These are phyloP conservation scores for Microcebus ravelobensis DNA, from an alignment of 2,113 vertebrate genomes.

Conservation along the genomic window DNA sequence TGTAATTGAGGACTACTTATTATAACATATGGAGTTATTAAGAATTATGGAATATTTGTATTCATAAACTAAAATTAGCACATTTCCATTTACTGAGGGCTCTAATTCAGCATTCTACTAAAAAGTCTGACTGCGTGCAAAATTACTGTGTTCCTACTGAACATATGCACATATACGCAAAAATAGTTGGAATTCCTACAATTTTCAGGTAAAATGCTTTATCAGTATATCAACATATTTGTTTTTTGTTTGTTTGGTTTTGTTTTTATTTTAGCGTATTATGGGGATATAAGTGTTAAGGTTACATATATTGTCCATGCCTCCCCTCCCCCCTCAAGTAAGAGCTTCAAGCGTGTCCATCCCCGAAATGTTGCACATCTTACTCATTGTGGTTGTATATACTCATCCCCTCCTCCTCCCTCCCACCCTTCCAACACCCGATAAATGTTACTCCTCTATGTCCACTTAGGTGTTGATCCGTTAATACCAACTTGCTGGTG, in stretches of 20 bases:
- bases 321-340: too few relatives aligned
- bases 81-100: neutral
- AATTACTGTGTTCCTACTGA: neutral
- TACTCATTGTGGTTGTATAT: too few relatives aligned
- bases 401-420: too few relatives aligned
- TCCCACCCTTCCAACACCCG: too few relatives aligned
- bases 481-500: too few relatives aligned
- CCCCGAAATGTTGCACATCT: too few relatives aligned
- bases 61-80: slow-evolving; percentile 18
- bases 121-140: slow-evolving; percentile 10
- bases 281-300: too few relatives aligned
- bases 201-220: slow-evolving; percentile 21
- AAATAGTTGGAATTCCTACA: neutral
- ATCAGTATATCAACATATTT: neutral
- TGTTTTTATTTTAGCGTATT: too few relatives aligned
- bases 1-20: neutral
- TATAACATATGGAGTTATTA: neutral
- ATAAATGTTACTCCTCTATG: too few relatives aligned
- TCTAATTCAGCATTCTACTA: neutral
- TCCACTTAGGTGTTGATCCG: too few relatives aligned
- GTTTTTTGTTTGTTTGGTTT: neutral
- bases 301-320: too few relatives aligned
- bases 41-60: neutral
- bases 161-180: neutral
- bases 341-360: too few relatives aligned